These are phyloP conservation scores for Donacobius atricapilla DNA, from an alignment of 2,113 vertebrate genomes.

Conservation along the genomic window DNA sequence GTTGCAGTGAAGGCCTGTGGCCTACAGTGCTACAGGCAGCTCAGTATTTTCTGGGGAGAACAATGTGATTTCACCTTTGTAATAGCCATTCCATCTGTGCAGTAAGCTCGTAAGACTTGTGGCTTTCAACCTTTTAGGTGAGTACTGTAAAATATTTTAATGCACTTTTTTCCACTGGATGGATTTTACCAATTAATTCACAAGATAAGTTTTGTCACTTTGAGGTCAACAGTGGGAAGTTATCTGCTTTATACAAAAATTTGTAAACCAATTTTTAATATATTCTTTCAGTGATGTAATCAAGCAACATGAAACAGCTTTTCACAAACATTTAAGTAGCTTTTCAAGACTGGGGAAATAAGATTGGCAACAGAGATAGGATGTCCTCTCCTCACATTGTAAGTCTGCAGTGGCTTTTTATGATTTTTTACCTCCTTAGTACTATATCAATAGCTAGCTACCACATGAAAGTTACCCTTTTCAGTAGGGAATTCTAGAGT, in stretches of 20 bases:
- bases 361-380: background rate
- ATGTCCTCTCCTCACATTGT: background rate
- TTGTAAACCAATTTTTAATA: background rate
- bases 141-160: background rate
- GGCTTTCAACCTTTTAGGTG: background rate
- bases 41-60: background rate
- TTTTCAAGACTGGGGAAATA: background rate
- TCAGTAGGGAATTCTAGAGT: background rate
- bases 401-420: background rate
- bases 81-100: background rate
- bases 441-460: background rate
- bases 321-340: background rate
- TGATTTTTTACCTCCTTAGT: background rate
- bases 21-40: background rate
- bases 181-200: background rate
- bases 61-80: background rate
- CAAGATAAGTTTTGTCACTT: background rate
- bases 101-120: background rate
- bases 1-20: background rate
- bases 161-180: background rate
- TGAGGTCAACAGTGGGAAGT: background rate
- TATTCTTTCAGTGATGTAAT: background rate
- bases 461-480: background rate
- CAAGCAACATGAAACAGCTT: background rate
- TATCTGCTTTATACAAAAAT: background rate